These are phyloP conservation scores for Paraescarpia echinospica DNA, from an alignment of 1,140 invertebrate species.

Conservation along the genomic window DNA sequence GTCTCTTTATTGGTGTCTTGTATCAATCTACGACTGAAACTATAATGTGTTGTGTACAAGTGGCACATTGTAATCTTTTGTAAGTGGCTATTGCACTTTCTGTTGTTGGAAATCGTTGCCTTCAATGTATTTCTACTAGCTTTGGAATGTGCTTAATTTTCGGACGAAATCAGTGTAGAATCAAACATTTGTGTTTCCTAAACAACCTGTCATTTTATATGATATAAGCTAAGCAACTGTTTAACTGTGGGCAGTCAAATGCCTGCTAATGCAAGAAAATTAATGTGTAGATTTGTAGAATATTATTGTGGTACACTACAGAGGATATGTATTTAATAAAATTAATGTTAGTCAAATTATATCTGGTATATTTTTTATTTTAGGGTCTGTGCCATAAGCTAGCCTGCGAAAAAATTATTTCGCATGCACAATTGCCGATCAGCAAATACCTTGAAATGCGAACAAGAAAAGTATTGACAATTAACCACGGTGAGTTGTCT, in stretches of 20 bases:
- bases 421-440: slow-evolving; percentile 86
- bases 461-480: slow-evolving; percentile 89
- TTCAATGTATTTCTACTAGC: not conserved
- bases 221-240: too few relatives aligned
- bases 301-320: not conserved
- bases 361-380: slow-evolving; percentile 40
- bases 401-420: slow-evolving; percentile 75
- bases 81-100: not conserved
- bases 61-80: not conserved
- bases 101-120: not conserved
- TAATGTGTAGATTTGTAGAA: too few relatives aligned
- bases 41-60: too few relatives aligned
- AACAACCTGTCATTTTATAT: too few relatives aligned
- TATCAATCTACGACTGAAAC: too few relatives aligned
- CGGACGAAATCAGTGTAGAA: not conserved
- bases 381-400: slow-evolving; percentile 83
- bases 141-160: not conserved
- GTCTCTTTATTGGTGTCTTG: not conserved
- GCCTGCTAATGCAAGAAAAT: too few relatives aligned
- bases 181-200: not conserved
- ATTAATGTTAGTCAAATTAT: not conserved
- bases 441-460: slow-evolving; percentile 89
- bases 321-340: not conserved
- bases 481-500: slow-evolving; percentile 82
- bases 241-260: too few relatives aligned